Base-by-base conservation (phyloP, 2,888 invertebrate species). In the Andricus curvator region DNA sequence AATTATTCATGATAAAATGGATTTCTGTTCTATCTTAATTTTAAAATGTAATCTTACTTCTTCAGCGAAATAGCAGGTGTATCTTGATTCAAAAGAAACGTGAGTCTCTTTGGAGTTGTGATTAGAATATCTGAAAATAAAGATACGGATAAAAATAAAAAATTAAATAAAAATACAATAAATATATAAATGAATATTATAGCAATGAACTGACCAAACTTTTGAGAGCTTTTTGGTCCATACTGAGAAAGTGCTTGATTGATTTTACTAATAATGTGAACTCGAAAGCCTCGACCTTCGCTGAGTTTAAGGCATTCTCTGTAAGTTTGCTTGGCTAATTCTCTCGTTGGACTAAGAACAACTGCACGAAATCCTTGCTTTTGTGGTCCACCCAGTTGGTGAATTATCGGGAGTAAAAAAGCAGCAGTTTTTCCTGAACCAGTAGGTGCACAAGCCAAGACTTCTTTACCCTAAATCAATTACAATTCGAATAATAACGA, bases 351-450 rank as follows among this genome's bases (percentile, higher is more conserved):
- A 87, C 98, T 97, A 17, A 99, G 94, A 68, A 99, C 95, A 2
- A 99, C 93, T 13, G 98, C 98, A 83, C 99, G 94, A 78, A 97
- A 96, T 0, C 98, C 98, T 33, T 95, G 94, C 77, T 95, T 96
- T 85, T 94, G 93, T 0, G 96, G 97, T 64, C 94, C 94, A 22
- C 95, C 94, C 64, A 99, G 94, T 0, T 95, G 93, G 88, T 98
- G 96, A 51, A 99, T 94, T 15, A 99, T 94, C 0, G 99, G 99
- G 5, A 99, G 92, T 0, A 99, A 94, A 93, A 99, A 99, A 0
- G 99, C 98, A 1, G 98, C 96, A 0, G 99, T 99, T 93, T 99
- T 99, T 13, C 99, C 99, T 0, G 98, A 99, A 1, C 99, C 99
- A 0, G 99, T 99, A 0, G 99, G 99, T 0, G 99, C 99, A 92